These are phyloP conservation scores for fruit fly (Drosophila melanogaster) DNA, from an alignment of 1,140 invertebrate genomes.

Conservation along the genomic window Release_6_plus_ISO1_MT NT_037436.4:7839001-7839500, in stretches of 20 bases:
- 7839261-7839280: slow-evolving; percentile 23
- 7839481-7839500: background rate
- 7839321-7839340: too few relatives aligned
- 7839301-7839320: slow-evolving; percentile 60
- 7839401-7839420: slow-evolving; percentile 33
- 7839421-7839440: slow-evolving; percentile 55
- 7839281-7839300: slow-evolving; percentile 51
- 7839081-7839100: slow-evolving; percentile 42
- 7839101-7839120: slow-evolving; percentile 59
- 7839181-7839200: slow-evolving; percentile 12
- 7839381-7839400: slow-evolving; percentile 35
- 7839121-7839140: slow-evolving; percentile 22
- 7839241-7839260: slow-evolving; percentile 35
- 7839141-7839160: slow-evolving; percentile 13
- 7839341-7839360: slow-evolving; percentile 1
- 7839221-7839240: slow-evolving; percentile 3
- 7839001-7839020: slow-evolving; percentile 58
- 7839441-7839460: slow-evolving; percentile 39
- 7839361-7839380: background rate
- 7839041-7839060: background rate
- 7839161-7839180: slow-evolving; percentile 2
- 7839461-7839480: slow-evolving; percentile 43
- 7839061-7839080: background rate
- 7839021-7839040: slow-evolving; percentile 25
- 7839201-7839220: slow-evolving; percentile 65